Base-by-base conservation (phyloP, 2,888 invertebrate species). In the Meiosimyza decipiens region DNA sequence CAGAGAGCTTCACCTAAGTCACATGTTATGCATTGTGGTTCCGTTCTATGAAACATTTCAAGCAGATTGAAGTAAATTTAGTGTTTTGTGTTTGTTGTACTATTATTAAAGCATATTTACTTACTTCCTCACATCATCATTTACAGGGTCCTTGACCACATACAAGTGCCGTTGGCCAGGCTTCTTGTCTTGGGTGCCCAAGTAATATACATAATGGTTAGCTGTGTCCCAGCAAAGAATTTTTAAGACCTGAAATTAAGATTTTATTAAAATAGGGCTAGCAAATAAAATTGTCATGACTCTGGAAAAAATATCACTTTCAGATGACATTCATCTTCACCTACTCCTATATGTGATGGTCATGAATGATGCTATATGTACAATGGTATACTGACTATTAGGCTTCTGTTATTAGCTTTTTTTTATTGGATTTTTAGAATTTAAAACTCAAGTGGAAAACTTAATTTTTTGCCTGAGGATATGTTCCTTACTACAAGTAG, bases 111-210 rank as follows among this genome's bases (percentile, higher is more conserved):
- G 15, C 11, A 49, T 49, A 22, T 18, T 49, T 18, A 72, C 79
- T 80, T 89, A 90, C 80, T 93, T 90, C 80, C 91, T 88, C 22
- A 90, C 89, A 81, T 91, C 91, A 76, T 93, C 92, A 66, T 94
- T 82, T 4, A 84, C 83, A 57, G 94, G 92, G 86, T 95, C 95
- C 76, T 92, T 90, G 66, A 95, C 93, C 71, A 95, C 93, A 88
- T 95, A 97, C 75, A 97, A 90, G 88, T 97, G 97, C 80, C 92
- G 90, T 86, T 96, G 95, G 6, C 95, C 94, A 18, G 97, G 95
- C 81, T 91, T 91, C 78, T 92, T 91, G 79, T 95, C 94, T 82
- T 94, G 94, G 74, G 94, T 94, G 77, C 95, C 91, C 86, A 91
- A 88, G 87, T 91, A 91, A 87, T 91, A 95, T 87, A 95, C 94